These are phyloP conservation scores for Saturnia pavonia DNA, from an alignment of 2,888 invertebrate species.

Conservation along the genomic window DNA sequence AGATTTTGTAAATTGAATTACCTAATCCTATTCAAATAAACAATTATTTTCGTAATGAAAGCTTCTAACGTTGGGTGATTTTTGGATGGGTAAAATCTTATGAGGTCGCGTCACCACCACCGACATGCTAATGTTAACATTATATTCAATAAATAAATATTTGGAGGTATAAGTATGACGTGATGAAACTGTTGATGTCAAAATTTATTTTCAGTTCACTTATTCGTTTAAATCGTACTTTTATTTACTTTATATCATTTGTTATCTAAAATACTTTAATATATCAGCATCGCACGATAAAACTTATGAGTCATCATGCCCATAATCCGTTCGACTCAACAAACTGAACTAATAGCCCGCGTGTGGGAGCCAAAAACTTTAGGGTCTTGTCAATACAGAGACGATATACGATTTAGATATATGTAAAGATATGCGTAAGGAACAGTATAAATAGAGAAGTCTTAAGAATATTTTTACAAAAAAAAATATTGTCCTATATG, in stretches of 20 bases:
- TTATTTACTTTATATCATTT: neutral
- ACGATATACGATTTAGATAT: neutral
- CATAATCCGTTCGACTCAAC: conserved; percentile 42
- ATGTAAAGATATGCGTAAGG: neutral
- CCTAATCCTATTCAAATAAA: no score
- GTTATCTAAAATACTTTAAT: conserved; percentile 5
- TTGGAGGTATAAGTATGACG: no score
- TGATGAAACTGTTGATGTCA: neutral
- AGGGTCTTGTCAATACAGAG: neutral
- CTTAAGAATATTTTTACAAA: no score
- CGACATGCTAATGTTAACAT: no score
- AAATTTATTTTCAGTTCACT: neutral
- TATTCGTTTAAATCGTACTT: neutral
- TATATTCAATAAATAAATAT: no score
- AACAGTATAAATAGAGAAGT: no score
- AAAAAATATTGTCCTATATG: no score
- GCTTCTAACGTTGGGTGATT: no score
- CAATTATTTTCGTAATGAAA: no score
- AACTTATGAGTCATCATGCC: conserved; percentile 49
- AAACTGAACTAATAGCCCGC: conserved; percentile 48
- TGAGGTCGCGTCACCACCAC: no score
- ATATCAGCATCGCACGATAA: conserved; percentile 16
- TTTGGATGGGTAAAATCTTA: no score
- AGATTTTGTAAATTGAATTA: no score
- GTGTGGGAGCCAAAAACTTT: conserved; percentile 44